Evolutionary conservation across 2,113 vertebrate species (phyloP).

Genomic region (Passer montanus): DNA sequence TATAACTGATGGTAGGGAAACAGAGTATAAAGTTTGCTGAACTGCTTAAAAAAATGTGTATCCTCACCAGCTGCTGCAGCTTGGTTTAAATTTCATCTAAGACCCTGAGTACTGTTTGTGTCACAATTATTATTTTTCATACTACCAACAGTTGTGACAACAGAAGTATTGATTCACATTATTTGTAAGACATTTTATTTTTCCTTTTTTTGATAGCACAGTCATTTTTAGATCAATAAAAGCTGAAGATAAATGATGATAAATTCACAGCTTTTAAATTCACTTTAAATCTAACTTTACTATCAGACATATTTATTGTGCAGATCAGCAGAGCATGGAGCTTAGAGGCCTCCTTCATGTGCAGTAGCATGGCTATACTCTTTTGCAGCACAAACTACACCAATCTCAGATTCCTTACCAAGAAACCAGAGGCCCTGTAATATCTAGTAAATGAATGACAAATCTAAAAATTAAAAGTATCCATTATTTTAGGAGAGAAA

Average conservation of each 20-base stretch:
- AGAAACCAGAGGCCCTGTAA: background rate
- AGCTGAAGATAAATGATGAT: background rate
- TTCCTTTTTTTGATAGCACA: background rate
- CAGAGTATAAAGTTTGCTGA: background rate
- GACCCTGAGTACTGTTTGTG: background rate
- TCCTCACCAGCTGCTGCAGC: background rate
- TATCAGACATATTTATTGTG: background rate
- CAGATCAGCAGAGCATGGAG: background rate
- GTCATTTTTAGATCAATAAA: conserved; percentile 20
- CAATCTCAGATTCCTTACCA: background rate
- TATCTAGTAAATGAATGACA: background rate
- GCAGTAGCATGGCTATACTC: background rate
- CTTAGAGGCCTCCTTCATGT: background rate
- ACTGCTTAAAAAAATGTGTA: background rate
- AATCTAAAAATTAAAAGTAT: background rate
- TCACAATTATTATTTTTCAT: background rate
- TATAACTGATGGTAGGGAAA: background rate
- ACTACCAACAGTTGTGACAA: background rate
- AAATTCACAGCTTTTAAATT: conserved; percentile 9
- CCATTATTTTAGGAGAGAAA: background rate
- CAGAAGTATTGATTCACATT: background rate
- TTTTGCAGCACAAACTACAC: background rate
- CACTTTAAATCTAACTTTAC: background rate
- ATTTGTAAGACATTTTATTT: background rate
- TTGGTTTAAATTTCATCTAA: background rate